Percentiles rank a stretch among this genome's conserved stretches.
Conservation (phyloP, 2,888 invertebrate species). For the Hemithea aestivaria region DNA sequence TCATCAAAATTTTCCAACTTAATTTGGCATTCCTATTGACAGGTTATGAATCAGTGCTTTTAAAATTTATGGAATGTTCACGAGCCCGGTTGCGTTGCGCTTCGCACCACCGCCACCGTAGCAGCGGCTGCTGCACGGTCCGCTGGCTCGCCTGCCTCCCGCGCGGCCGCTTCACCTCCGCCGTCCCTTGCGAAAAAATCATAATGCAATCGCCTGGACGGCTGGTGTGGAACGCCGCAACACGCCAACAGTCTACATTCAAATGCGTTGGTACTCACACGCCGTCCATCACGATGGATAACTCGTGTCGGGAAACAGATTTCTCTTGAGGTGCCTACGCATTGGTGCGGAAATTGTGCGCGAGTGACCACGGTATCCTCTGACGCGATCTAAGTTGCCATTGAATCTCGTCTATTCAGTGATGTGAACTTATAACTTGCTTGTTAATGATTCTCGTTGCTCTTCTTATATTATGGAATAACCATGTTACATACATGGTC, state of each 20-base stretch:
- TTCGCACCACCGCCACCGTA: slow-evolving; percentile 32
- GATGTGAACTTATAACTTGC: slow-evolving; percentile 59
- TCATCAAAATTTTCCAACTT: neutral
- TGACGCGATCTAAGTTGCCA: slow-evolving; percentile 57
- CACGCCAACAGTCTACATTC: slow-evolving; percentile 76
- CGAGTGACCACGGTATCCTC: slow-evolving; percentile 39
- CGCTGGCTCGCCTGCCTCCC: slow-evolving; percentile 59
- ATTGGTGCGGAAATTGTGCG: slow-evolving; percentile 52
- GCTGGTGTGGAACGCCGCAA: slow-evolving; percentile 74
- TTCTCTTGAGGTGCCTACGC: slow-evolving; percentile 63
- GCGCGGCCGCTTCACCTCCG: slow-evolving; percentile 58
- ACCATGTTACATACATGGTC: slow-evolving; percentile 15
- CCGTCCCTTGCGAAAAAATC: slow-evolving; percentile 77
- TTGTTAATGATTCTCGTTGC: slow-evolving; percentile 17
- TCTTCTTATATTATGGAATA: slow-evolving; percentile 23
- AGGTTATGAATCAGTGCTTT: slow-evolving; percentile 36
- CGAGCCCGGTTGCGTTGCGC: slow-evolving; percentile 64
- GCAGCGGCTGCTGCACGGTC: slow-evolving; percentile 72
- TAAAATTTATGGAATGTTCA: slow-evolving; percentile 29
- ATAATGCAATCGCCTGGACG: slow-evolving; percentile 78
- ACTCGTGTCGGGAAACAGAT: slow-evolving; percentile 67
- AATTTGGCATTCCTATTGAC: slow-evolving; percentile 33
- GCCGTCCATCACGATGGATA: slow-evolving; percentile 75
- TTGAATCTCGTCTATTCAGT: slow-evolving; percentile 67
- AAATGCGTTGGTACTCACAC: slow-evolving; percentile 77